Conservation (phyloP, 1,140 invertebrate species). For the Cephus cinctus region DNA sequence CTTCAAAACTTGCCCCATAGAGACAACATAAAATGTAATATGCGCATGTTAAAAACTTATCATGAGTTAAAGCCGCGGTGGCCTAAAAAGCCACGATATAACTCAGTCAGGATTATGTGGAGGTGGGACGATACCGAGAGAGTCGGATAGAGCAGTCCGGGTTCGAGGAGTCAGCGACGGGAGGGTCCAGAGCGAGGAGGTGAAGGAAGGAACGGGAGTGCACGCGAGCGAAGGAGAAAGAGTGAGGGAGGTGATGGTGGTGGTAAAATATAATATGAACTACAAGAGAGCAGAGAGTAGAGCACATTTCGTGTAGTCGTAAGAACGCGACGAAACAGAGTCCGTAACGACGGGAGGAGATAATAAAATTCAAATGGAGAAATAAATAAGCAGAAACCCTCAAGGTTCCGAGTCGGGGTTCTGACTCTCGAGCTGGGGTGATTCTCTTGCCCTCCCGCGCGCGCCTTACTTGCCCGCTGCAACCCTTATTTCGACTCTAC, state of each 20-base stretch:
- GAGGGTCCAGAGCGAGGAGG: too few relatives aligned
- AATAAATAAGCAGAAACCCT: slow-evolving; percentile 54
- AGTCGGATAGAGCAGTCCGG: too few relatives aligned
- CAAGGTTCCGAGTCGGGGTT: slow-evolving; percentile 19
- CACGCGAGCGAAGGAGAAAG: too few relatives aligned
- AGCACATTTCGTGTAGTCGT: too few relatives aligned
- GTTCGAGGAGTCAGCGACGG: too few relatives aligned
- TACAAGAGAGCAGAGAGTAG: too few relatives aligned
- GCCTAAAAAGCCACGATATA: slow-evolving; percentile 22
- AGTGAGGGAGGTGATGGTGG: too few relatives aligned
- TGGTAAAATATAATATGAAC: too few relatives aligned
- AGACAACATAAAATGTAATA: slow-evolving; percentile 36
- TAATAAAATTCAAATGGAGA: slow-evolving; percentile 57
- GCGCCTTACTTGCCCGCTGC: slow-evolving; percentile 45
- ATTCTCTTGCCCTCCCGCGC: slow-evolving; percentile 13
- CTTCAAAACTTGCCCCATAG: slow-evolving; percentile 38
- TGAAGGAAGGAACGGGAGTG: too few relatives aligned
- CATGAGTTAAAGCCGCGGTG: slow-evolving; percentile 27
- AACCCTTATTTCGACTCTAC: slow-evolving; percentile 48
- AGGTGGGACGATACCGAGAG: too few relatives aligned
- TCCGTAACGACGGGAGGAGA: slow-evolving; percentile 39
- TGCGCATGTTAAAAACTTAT: slow-evolving; percentile 42
- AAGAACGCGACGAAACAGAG: too few relatives aligned
- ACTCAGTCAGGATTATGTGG: too few relatives aligned
- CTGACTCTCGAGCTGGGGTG: slow-evolving; percentile 17